Conservation (phyloP, 2,113 vertebrate species). For the Labrus mixtus region DNA sequence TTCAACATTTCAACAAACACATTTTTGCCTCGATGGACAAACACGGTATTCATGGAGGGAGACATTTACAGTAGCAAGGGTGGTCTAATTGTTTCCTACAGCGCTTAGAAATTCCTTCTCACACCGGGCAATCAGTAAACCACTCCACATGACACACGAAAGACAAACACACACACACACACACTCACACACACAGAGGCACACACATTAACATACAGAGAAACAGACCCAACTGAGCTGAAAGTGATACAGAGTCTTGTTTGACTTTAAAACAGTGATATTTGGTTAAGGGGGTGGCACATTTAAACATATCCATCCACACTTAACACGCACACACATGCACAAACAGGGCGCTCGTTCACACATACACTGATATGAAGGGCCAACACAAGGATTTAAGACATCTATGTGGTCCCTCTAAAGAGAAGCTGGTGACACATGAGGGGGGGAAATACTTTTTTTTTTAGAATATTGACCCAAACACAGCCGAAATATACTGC, state of each 20-base stretch:
- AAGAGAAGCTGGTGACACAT: constrained; percentile 79
- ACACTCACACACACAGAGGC: constrained; percentile 32
- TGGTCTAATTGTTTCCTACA: constrained; percentile 69
- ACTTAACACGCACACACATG: constrained; percentile 15
- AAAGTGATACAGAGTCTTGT: constrained; percentile 33
- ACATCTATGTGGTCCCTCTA: constrained; percentile 76
- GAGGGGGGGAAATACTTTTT: constrained; percentile 41
- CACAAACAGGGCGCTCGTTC: constrained; percentile 22
- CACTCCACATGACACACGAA: constrained; percentile 55
- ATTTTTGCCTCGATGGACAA: constrained; percentile 60
- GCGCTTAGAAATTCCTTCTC: constrained; percentile 45
- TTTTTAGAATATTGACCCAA: constrained; percentile 24
- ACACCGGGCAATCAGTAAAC: constrained; percentile 50
- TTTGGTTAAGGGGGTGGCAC: constrained; percentile 41
- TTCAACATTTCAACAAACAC: constrained; percentile 63
- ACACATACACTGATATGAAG: constrained; percentile 45
- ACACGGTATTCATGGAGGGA: constrained; percentile 58
- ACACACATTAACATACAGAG: constrained; percentile 30
- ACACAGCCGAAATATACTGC: constrained; percentile 2
- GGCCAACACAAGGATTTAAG: constrained; percentile 72
- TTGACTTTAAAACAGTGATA: constrained; percentile 55
- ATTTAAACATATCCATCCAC: constrained; percentile 17
- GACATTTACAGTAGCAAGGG: constrained; percentile 56
- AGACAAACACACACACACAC: constrained; percentile 50
- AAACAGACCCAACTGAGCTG: constrained; percentile 43